A percentile compares a stretch with the other conserved stretches of the same genome.
phyloP scores from a whole-genome alignment of 1,140 invertebrate genomes.

The Bombyx mandarina region DNA sequence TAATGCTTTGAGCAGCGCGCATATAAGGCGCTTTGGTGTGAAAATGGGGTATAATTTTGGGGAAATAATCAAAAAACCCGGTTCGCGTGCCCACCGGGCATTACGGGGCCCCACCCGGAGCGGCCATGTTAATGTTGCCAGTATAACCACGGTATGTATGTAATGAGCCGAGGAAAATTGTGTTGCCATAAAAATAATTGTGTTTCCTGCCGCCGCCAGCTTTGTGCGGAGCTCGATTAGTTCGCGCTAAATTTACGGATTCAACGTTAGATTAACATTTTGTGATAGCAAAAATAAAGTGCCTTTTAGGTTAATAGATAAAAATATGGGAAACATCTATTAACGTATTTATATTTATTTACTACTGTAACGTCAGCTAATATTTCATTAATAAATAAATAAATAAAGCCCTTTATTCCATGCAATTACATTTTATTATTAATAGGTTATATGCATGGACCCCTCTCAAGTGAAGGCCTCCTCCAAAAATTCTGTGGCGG shows the following conservation, averaged over 20 bases:
- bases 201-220: slow-evolving; percentile 38
- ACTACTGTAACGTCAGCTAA: too few species aligned
- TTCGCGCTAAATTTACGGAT: slow-evolving; percentile 2
- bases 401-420: too few species aligned
- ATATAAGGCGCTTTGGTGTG: slow-evolving; percentile 48
- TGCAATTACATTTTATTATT: too few species aligned
- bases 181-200: slow-evolving; percentile 69
- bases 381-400: too few species aligned
- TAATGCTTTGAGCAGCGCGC: slow-evolving; percentile 30
- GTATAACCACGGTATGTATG: slow-evolving; percentile 50
- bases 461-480: too few species aligned
- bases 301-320: too few species aligned
- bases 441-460: too few species aligned
- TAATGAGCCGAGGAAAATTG: slow-evolving; percentile 67
- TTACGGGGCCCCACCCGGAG: slow-evolving; percentile 52
- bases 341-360: too few species aligned
- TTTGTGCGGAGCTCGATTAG: slow-evolving; percentile 47
- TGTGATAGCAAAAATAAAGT: too few species aligned
- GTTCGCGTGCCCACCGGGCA: slow-evolving; percentile 61
- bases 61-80: slow-evolving; percentile 60
- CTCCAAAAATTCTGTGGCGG: too few species aligned
- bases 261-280: neutral
- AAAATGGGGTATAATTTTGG: slow-evolving; percentile 69
- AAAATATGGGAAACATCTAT: too few species aligned
- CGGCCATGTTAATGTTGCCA: slow-evolving; percentile 62